These are phyloP conservation scores for Drosophila nr. perissopoda DNA, from an alignment of 2,888 invertebrate genomes.

Conservation along the genomic window DNA sequence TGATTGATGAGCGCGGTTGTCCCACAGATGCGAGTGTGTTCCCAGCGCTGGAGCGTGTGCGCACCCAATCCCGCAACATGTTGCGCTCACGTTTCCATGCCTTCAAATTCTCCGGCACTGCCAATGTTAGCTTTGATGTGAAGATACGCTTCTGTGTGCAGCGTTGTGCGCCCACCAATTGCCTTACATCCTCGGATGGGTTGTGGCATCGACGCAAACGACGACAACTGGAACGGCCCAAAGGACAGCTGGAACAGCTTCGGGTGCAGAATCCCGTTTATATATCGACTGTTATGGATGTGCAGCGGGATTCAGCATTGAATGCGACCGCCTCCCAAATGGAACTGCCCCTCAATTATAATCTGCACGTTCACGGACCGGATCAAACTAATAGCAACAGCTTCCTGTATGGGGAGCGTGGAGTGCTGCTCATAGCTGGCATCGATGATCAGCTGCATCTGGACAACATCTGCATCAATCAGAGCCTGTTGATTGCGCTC, in stretches of 20 bases:
- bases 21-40: constrained; percentile 89
- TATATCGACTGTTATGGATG: constrained; percentile 82
- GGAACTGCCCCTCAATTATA: constrained; percentile 85
- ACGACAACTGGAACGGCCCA: constrained; percentile 42
- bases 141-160: constrained; percentile 92
- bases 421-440: constrained; percentile 87
- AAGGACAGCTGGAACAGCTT: constrained; percentile 50
- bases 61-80: constrained; percentile 81
- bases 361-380: constrained; percentile 87
- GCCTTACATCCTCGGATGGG: constrained; percentile 74
- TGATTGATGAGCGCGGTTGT: constrained; percentile 92
- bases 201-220: constrained; percentile 54
- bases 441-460: constrained; percentile 84
- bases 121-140: constrained; percentile 92
- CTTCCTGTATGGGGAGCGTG: constrained; percentile 87
- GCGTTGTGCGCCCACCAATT: constrained; percentile 88
- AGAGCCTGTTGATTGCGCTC: constrained; percentile 88
- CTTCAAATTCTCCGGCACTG: constrained; percentile 94
- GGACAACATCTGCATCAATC: constrained; percentile 87
- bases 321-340: constrained; percentile 28
- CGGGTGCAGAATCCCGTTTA: constrained; percentile 82
- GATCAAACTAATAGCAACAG: constrained; percentile 86
- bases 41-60: constrained; percentile 85
- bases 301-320: constrained; percentile 54
- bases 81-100: constrained; percentile 90